phyloP scores from a whole-genome alignment of 37 sponge, comb jelly and placozoan genomes.

The Crambe crambe region DNA sequence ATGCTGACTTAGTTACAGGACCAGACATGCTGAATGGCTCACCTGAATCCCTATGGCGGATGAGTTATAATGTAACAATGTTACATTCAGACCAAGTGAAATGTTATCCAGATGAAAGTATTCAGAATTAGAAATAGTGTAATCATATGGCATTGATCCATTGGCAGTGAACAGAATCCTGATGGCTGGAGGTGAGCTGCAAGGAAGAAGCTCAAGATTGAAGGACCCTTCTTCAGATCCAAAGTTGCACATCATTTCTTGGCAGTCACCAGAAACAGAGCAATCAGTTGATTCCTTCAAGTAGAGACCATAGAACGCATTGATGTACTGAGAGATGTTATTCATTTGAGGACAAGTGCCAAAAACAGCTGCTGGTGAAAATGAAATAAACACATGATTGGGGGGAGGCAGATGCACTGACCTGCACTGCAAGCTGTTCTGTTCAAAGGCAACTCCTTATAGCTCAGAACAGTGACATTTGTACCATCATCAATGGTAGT shows the following conservation, averaged over 20 bases:
- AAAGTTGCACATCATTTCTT: background rate
- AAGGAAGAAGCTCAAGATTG: background rate
- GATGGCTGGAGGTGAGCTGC: background rate
- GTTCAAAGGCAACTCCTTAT: background rate
- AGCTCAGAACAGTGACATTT: background rate
- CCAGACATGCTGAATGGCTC: background rate
- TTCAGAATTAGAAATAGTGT: too few species aligned
- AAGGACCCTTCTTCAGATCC: background rate
- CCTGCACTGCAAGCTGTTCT: too few species aligned
- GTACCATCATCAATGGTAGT: background rate
- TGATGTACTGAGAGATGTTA: slow-evolving; percentile 10
- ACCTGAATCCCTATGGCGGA: background rate
- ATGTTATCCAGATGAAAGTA: too few species aligned
- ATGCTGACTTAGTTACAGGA: background rate
- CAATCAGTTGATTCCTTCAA: background rate
- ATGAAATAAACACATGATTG: background rate
- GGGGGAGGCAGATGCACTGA: too few species aligned
- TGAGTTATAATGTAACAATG: background rate
- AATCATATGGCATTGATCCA: too few species aligned
- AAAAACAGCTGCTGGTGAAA: background rate
- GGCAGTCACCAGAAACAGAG: background rate
- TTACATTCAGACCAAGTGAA: background rate
- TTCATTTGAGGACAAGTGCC: background rate
- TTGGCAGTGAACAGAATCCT: too few species aligned
- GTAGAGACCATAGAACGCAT: background rate